A percentile compares a stretch with the other conserved stretches of the same genome.
Evolutionary conservation across 1,140 invertebrate species (phyloP).

Genomic region (Matsumurasca onukii): DNA sequence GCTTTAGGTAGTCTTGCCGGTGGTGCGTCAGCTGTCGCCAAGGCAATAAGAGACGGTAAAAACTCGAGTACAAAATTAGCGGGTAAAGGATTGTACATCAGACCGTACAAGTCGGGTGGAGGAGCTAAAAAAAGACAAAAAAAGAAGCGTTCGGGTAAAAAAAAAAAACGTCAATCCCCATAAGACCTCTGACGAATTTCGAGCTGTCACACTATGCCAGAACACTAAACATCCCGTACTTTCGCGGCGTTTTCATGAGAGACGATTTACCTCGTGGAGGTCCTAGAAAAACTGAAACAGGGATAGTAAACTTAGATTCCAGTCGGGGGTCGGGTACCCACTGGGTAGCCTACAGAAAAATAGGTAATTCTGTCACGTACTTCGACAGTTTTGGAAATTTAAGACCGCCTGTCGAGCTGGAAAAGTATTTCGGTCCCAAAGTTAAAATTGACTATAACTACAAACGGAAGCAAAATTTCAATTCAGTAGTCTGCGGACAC

Average conservation of each 20-base stretch:
- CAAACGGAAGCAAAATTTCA: slow-evolving; percentile 8
- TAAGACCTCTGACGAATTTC: neutral
- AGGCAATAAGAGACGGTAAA: neutral
- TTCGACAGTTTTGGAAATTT: slow-evolving; percentile 20
- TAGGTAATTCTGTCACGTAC: neutral
- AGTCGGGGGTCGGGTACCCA: slow-evolving; percentile 41
- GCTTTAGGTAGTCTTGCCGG: neutral
- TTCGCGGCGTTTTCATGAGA: slow-evolving; percentile 35
- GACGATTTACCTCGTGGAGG: slow-evolving; percentile 35
- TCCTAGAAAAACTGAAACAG: slow-evolving; percentile 40
- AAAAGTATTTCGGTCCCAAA: neutral
- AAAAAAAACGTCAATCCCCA: slow-evolving; percentile 18
- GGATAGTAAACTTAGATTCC: slow-evolving; percentile 45
- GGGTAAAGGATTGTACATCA: slow-evolving; percentile 45
- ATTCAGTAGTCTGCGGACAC: slow-evolving; percentile 8
- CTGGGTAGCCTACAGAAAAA: slow-evolving; percentile 45
- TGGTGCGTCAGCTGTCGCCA: neutral
- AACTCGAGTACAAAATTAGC: neutral
- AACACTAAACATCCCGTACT: slow-evolving; percentile 28
- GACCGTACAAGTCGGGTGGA: slow-evolving; percentile 31
- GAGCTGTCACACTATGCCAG: neutral
- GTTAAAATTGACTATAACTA: slow-evolving; percentile 20
- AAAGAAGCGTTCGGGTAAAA: slow-evolving; percentile 6
- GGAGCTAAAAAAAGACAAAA: slow-evolving; percentile 30
- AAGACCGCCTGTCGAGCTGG: neutral